phyloP scores from a whole-genome alignment of 2,888 invertebrate species.

The Stenotaenia linearis region DNA sequence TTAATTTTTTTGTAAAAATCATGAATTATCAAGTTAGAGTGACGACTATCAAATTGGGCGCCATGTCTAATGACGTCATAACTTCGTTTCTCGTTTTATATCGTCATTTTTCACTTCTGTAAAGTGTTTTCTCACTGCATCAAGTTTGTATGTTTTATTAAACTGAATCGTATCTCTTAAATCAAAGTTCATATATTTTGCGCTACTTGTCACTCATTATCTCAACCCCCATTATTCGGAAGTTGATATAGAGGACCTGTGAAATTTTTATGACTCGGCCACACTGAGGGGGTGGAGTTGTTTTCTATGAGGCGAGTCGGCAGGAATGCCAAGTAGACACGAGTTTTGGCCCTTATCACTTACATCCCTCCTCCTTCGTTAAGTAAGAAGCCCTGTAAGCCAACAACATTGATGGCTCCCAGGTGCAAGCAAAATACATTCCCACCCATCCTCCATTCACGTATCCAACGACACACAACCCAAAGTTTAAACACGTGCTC shows the following conservation, averaged over 20 bases:
- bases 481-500: background rate
- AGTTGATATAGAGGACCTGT: conserved; percentile 13
- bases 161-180: too few relatives aligned
- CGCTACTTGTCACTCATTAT: background rate
- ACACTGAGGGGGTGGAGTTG: conserved; percentile 11
- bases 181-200: background rate
- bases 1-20: too few relatives aligned
- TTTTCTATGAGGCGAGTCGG: conserved; percentile 5
- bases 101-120: too few relatives aligned
- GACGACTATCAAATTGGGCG: too few relatives aligned
- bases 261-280: conserved; percentile 17
- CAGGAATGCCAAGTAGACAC: conserved; percentile 5
- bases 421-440: conserved; percentile 1
- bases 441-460: too few relatives aligned
- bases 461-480: too few relatives aligned
- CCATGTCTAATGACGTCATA: too few relatives aligned
- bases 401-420: conserved; percentile 16
- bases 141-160: too few relatives aligned
- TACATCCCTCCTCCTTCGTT: conserved; percentile 21
- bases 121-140: too few relatives aligned
- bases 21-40: too few relatives aligned
- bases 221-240: conserved; percentile 17
- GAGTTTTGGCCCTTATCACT: conserved; percentile 14
- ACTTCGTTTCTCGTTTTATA: too few relatives aligned
- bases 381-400: conserved; percentile 24